phyloP scores from a whole-genome alignment of 2,888 invertebrate species.

The Morpho helenor region DNA sequence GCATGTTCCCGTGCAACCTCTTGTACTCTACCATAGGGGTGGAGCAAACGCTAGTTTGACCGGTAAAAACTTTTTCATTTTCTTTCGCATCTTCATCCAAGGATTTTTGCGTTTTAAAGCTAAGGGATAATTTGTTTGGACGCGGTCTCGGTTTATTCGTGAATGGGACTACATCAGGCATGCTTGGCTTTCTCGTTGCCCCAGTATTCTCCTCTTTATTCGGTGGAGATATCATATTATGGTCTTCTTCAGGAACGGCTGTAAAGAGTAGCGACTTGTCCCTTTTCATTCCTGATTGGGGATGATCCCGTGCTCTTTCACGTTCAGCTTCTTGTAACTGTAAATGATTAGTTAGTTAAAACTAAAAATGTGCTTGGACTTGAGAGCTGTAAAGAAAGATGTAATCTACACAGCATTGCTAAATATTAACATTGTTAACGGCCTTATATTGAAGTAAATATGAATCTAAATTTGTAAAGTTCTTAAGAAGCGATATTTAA shows the following conservation, averaged over 20 bases:
- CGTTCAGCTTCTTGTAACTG: slow-evolving; percentile 69
- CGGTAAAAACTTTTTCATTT: slow-evolving; percentile 77
- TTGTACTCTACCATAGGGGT: slow-evolving; percentile 89
- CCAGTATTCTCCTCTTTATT: slow-evolving; percentile 44
- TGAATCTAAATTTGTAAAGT: too few relatives aligned
- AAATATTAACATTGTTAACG: too few relatives aligned
- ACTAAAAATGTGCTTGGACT: too few relatives aligned
- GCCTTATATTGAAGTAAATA: too few relatives aligned
- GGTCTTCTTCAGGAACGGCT: slow-evolving; percentile 89
- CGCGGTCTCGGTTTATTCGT: slow-evolving; percentile 70
- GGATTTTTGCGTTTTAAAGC: slow-evolving; percentile 77
- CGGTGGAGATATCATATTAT: slow-evolving; percentile 71
- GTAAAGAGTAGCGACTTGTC: slow-evolving; percentile 90
- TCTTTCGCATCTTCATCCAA: slow-evolving; percentile 79
- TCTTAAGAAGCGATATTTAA: too few relatives aligned
- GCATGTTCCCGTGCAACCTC: slow-evolving; percentile 84
- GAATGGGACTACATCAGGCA: slow-evolving; percentile 75
- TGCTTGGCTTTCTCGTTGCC: slow-evolving; percentile 47
- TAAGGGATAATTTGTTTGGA: slow-evolving; percentile 79
- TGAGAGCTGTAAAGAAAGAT: too few relatives aligned
- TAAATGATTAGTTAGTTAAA: not conserved
- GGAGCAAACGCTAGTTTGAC: slow-evolving; percentile 87
- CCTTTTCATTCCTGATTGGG: slow-evolving; percentile 82
- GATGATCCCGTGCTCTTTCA: slow-evolving; percentile 71
- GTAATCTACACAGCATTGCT: too few relatives aligned